These are phyloP conservation scores for Tenrec ecaudatus DNA, from an alignment of 2,113 vertebrate species.

Conservation along the genomic window DNA sequence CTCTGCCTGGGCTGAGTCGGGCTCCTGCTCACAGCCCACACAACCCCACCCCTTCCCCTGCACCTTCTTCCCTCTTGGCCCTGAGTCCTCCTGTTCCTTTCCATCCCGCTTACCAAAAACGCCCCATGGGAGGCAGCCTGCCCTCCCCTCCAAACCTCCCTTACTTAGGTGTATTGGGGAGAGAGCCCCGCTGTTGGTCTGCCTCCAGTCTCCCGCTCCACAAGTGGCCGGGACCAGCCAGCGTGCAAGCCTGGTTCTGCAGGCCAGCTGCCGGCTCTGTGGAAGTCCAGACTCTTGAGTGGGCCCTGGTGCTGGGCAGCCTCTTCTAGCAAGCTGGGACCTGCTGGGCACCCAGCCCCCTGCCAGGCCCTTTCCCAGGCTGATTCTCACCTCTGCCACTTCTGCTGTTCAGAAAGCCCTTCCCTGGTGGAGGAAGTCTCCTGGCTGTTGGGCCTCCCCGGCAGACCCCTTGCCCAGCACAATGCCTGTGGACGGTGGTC, in stretches of 20 bases:
- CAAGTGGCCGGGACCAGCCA: neutral
- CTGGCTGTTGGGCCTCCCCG: neutral
- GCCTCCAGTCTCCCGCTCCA: neutral
- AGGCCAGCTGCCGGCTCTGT: rapidly evolving
- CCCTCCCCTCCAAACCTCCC: neutral
- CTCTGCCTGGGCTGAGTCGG: neutral
- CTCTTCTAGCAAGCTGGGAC: slow-evolving; percentile 14
- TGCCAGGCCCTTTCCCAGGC: neutral
- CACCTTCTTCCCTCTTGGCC: neutral
- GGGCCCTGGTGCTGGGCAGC: neutral
- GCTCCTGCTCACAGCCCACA: too few species aligned
- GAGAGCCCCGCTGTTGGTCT: neutral
- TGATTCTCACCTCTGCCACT: neutral
- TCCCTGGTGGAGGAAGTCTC: too few species aligned
- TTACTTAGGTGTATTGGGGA: slow-evolving; percentile 33
- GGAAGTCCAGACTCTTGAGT: neutral
- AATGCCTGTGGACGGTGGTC: neutral
- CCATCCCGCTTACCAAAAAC: neutral
- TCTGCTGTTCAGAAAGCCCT: neutral
- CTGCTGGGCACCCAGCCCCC: neutral
- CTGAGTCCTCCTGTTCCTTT: neutral
- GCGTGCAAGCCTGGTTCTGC: slow-evolving; percentile 53
- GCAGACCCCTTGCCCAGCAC: neutral
- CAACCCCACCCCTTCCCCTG: neutral
- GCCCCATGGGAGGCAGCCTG: neutral